phyloP scores from a whole-genome alignment of 2,113 vertebrate species.

The Petaurus breviceps region DNA sequence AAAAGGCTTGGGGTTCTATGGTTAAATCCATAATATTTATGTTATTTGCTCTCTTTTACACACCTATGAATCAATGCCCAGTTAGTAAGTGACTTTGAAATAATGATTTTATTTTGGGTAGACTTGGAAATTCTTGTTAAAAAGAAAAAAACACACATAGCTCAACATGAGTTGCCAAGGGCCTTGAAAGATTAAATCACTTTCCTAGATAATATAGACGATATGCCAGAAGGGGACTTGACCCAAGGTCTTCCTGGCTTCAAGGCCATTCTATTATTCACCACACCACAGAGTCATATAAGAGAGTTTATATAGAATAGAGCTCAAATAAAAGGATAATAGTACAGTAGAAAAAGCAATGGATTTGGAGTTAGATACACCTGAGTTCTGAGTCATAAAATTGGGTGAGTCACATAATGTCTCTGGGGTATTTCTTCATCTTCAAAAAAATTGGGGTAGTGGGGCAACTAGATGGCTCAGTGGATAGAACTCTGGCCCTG shows the following conservation, averaged over 20 bases:
- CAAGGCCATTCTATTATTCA: not conserved
- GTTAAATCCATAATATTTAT: not conserved
- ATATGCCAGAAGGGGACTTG: not conserved
- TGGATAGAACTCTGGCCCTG: not conserved
- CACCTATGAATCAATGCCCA: not conserved
- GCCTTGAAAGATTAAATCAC: not conserved
- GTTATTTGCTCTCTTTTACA: not conserved
- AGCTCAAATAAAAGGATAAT: not conserved
- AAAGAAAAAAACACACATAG: constrained; percentile 21
- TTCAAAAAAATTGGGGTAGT: not conserved
- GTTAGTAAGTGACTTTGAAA: not conserved
- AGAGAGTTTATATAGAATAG: not conserved
- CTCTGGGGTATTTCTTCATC: not conserved
- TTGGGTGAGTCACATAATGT: not conserved
- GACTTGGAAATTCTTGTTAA: not conserved
- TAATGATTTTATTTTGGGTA: constrained; percentile 26
- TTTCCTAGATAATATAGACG: not conserved
- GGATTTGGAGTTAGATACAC: not conserved
- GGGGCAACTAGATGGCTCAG: too few species aligned
- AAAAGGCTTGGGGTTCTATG: not conserved
- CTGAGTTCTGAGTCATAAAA: not conserved
- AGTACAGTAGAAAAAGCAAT: not conserved
- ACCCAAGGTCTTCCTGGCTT: not conserved
- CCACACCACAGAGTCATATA: not conserved
- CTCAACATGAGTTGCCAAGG: not conserved